Base-by-base conservation (phyloP, 2,888 invertebrate genomes). In the Mythimna impura region DNA sequence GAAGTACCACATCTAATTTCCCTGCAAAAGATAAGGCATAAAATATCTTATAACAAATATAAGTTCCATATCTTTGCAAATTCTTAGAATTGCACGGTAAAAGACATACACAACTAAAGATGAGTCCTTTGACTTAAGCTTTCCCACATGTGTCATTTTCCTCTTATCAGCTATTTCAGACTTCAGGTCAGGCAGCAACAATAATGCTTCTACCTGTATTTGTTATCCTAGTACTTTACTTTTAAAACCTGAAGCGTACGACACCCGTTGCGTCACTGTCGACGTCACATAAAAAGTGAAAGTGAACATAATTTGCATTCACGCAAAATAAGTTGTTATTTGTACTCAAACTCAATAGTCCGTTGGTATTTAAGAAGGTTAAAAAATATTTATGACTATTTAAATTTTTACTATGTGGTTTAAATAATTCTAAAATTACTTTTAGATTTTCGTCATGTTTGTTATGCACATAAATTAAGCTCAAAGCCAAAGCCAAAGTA, bases 171-270 rank as follows among this genome's bases (percentile, higher is more conserved):
- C 7, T 3, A 22, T n/a, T 54, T 30, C 17, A 22, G 20, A 25
- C 12, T 34, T 58, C n/a, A 7, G 47, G 20, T 12, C 6, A 58
- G n/a, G 8, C 36, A 63, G 20, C 30, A 58, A 43, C 22, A 8
- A 52, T 34, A 40, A 66, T 20, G 22, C 73, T 54, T 12, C 14
- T 20, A 40, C 12, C 8, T 8, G 5, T 5, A 40, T 10, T 62
- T 74, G 50, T 20, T 74, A 52, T n/a, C 55, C 55, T 67, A 62
- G 75, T 74, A 40, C 22, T 50, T 43, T 57, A 3, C 14, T 57
- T 74, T 67, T 50, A 50, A 67, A 74, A 47, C 47, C 30, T 62
- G 61, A 74, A 74, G n/a, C 54, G 47, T 54, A 36, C 47, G 25
- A n/a, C 14, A 50, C 2, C 12, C 74, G 22, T 74, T 40, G 22